Evolutionary conservation across 2,888 invertebrate genomes (phyloP).

Genomic region (Crepidodera aurea): DNA sequence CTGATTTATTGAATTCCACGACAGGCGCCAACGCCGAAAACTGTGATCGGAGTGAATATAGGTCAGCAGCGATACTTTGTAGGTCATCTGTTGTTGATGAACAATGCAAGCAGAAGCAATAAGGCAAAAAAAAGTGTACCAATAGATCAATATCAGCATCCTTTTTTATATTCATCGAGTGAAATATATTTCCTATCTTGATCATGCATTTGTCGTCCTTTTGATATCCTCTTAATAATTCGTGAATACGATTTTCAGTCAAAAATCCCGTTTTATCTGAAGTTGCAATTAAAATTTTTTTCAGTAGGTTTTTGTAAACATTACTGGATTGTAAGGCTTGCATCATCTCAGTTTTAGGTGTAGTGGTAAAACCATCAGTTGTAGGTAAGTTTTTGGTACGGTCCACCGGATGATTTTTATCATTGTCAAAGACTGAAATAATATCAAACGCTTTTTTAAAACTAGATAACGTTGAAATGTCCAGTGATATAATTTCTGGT

Average conservation of each 20-base stretch:
- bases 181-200: constrained; percentile 78
- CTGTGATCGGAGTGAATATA: too few species aligned
- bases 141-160: constrained; percentile 74
- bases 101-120: constrained; percentile 75
- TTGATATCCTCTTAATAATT: constrained; percentile 71
- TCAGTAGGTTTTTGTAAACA: constrained; percentile 19
- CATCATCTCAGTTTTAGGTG: not conserved
- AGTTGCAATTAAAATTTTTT: constrained; percentile 54
- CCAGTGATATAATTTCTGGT: constrained; percentile 58
- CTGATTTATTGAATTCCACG: too few species aligned
- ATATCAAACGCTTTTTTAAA: too few species aligned
- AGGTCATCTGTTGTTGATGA: constrained; percentile 39
- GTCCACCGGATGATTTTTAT: too few species aligned
- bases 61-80: too few species aligned
- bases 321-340: not conserved
- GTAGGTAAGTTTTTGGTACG: too few species aligned
- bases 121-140: constrained; percentile 75
- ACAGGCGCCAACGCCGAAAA: too few species aligned
- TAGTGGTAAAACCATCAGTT: not conserved
- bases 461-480: constrained; percentile 62
- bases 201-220: constrained; percentile 72
- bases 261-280: constrained; percentile 79
- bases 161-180: constrained; percentile 77
- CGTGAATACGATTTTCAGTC: constrained; percentile 74
- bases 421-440: too few species aligned